Evolutionary conservation across 2,888 invertebrate genomes (phyloP).

Genomic region (Melitaea athalia): DNA sequence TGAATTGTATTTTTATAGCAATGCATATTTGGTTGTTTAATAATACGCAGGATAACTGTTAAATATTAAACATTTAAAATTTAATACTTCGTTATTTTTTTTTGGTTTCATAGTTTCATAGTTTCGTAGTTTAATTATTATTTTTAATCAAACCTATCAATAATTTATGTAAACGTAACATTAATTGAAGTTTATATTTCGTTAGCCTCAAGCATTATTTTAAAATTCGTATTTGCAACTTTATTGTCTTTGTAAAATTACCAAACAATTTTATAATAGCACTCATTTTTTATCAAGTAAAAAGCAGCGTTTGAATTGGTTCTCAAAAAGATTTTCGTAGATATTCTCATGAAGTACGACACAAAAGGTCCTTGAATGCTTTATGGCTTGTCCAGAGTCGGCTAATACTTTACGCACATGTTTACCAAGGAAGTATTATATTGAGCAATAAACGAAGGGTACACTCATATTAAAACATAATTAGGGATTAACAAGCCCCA

Average conservation of each 20-base stretch:
- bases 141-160: too few relatives aligned
- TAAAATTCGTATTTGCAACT: neutral
- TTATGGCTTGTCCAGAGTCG: conserved; percentile 31
- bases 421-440: conserved; percentile 30
- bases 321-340: conserved; percentile 30
- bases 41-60: too few relatives aligned
- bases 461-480: conserved; percentile 6
- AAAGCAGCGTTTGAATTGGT: too few relatives aligned
- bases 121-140: neutral
- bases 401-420: conserved; percentile 29
- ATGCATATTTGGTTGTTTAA: too few relatives aligned
- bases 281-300: neutral
- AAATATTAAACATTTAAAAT: too few relatives aligned
- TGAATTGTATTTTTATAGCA: too few relatives aligned
- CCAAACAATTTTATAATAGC: neutral
- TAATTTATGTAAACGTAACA: too few relatives aligned
- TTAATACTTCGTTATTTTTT: neutral
- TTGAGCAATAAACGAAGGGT: conserved; percentile 20
- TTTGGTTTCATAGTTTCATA: neutral
- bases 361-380: conserved; percentile 26
- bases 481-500: neutral
- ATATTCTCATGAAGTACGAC: conserved; percentile 25
- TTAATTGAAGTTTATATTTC: neutral
- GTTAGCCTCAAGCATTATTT: neutral
- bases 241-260: neutral